A percentile compares a stretch with the other conserved stretches of the same genome.
These are phyloP conservation scores for Lethrus apterus DNA, from an alignment of 1,140 invertebrate species.

Conservation along the genomic window DNA sequence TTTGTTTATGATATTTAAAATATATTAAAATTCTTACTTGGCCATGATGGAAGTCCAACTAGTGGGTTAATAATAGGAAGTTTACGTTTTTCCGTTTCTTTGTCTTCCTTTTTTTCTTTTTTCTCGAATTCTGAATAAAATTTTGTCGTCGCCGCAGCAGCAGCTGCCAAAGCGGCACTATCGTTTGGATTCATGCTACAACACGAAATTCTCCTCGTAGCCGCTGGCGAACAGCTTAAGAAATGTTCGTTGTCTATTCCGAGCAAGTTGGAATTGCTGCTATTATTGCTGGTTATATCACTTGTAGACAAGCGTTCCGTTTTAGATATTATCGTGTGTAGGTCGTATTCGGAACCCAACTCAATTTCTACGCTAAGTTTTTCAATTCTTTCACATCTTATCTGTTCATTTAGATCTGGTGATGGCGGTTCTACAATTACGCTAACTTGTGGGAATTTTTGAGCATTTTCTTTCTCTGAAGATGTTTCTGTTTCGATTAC, in stretches of 20 bases:
- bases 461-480: constrained; percentile 17
- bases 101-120: constrained; percentile 39
- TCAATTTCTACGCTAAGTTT: constrained; percentile 35
- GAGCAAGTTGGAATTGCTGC: constrained; percentile 50
- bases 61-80: constrained; percentile 87
- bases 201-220: constrained; percentile 68
- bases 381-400: constrained; percentile 45
- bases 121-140: constrained; percentile 34
- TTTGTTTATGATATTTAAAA: too few relatives aligned
- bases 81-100: constrained; percentile 43
- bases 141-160: constrained; percentile 48
- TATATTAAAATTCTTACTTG: constrained; percentile 56
- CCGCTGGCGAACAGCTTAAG: constrained; percentile 60
- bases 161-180: constrained; percentile 49
- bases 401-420: constrained; percentile 44
- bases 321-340: constrained; percentile 42
- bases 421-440: constrained; percentile 65
- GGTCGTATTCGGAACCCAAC: constrained; percentile 37
- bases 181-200: constrained; percentile 65
- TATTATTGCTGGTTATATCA: constrained; percentile 36
- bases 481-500: constrained; percentile 19
- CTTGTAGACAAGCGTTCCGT: constrained; percentile 38
- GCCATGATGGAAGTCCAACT: constrained; percentile 79
- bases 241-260: constrained; percentile 52
- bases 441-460: constrained; percentile 52